phyloP scores from a whole-genome alignment of 2,797 vertebrate genomes.

The Amblyopsis hoosieri region DNA sequence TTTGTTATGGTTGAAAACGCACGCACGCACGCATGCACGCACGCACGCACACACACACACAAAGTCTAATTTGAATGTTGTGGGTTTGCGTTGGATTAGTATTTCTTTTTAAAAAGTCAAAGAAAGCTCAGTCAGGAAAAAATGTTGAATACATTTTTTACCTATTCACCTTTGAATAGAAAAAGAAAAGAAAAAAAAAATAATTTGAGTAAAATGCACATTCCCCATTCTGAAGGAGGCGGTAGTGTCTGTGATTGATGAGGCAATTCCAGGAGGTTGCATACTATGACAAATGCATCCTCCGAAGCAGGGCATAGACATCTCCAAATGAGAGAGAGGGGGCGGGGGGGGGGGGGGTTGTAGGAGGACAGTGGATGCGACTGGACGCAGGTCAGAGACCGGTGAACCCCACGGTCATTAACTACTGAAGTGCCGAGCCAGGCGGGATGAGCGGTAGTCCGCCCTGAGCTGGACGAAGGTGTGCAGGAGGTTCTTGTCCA shows the following conservation, averaged over 20 bases:
- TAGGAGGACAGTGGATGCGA: slow-evolving; percentile 17
- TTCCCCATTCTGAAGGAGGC: slow-evolving; percentile 57
- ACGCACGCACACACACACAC: background rate
- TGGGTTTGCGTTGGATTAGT: slow-evolving; percentile 58
- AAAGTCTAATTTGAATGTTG: slow-evolving; percentile 30
- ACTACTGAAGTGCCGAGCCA: slow-evolving; percentile 98
- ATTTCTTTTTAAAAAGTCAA: slow-evolving; percentile 64
- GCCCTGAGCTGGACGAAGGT: slow-evolving; percentile 97
- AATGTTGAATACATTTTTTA: slow-evolving; percentile 29
- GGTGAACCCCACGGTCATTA: slow-evolving; percentile 72
- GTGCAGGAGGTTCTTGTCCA: slow-evolving; percentile 98
- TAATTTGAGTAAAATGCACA: slow-evolving; percentile 61
- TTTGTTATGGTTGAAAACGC: slow-evolving; percentile 43
- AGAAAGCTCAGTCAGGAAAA: slow-evolving; percentile 52
- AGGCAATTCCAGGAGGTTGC: slow-evolving; percentile 45
- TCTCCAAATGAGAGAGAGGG: slow-evolving; percentile 51
- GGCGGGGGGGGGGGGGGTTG: slow-evolving; percentile 4
- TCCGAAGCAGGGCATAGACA: slow-evolving; percentile 39
- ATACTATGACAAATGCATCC: slow-evolving; percentile 15
- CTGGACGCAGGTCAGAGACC: slow-evolving; percentile 59
- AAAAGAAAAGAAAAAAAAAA: slow-evolving; percentile 38
- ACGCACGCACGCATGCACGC: too few species aligned
- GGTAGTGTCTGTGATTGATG: slow-evolving; percentile 37
- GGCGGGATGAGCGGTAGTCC: slow-evolving; percentile 94
- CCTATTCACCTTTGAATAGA: slow-evolving; percentile 47